Evolutionary conservation across 2,888 invertebrate genomes (phyloP).

Genomic region (Nysson spinosus): DNA sequence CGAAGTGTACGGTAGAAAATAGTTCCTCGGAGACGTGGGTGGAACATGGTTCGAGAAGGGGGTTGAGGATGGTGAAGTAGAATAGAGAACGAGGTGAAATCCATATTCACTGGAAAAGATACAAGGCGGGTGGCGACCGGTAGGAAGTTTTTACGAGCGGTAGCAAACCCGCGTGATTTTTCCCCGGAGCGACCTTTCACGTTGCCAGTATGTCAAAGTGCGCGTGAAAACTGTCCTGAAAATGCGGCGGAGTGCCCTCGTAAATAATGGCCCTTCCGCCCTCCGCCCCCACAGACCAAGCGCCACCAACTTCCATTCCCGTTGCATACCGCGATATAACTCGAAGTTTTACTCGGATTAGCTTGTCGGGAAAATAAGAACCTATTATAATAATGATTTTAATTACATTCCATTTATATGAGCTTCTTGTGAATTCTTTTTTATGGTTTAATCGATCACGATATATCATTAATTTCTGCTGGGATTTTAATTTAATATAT

Average conservation of each 20-base stretch:
- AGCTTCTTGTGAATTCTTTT: too few relatives aligned
- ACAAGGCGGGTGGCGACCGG: constrained; percentile 6
- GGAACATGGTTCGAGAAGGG: too few relatives aligned
- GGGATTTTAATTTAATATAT: too few relatives aligned
- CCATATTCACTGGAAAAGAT: constrained; percentile 29
- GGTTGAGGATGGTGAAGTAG: too few relatives aligned
- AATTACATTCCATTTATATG: too few relatives aligned
- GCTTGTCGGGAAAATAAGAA: too few relatives aligned
- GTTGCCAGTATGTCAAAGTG: constrained; percentile 49
- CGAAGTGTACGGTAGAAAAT: constrained; percentile 7
- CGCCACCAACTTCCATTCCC: too few relatives aligned
- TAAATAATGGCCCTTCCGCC: constrained; percentile 34
- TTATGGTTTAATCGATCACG: too few relatives aligned
- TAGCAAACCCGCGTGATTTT: constrained; percentile 24
- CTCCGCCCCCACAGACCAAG: too few relatives aligned
- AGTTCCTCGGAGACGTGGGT: constrained; percentile 3
- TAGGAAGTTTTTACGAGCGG: constrained; percentile 34
- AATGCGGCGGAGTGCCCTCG: constrained; percentile 32
- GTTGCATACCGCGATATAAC: background rate
- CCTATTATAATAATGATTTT: too few relatives aligned
- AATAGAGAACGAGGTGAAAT: constrained; percentile 26
- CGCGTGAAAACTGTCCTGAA: constrained; percentile 48
- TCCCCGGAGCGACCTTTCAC: constrained; percentile 40
- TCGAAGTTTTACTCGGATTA: too few relatives aligned
- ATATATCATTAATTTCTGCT: too few relatives aligned